Base-by-base conservation (phyloP, 2,888 invertebrate genomes). In the Erannis defoliaria region DNA sequence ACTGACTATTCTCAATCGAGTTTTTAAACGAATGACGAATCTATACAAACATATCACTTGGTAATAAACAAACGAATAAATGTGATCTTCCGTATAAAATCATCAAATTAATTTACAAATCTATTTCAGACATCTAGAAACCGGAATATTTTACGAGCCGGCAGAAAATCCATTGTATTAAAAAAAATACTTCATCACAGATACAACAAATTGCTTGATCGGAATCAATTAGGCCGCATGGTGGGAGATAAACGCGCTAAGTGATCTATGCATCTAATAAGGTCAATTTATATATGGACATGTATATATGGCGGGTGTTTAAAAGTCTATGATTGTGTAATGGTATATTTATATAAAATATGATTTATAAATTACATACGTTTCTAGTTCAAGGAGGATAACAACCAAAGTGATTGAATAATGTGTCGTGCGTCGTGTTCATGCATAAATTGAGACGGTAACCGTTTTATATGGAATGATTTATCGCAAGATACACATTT, bases 341-440 rank as follows among this genome's bases (percentile, higher is more conserved):
- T 74, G 71, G 76, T 74, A 42, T 16, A 8, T n/a, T 16, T 37
- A 37, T 8, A 18, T 40, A 12, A 40, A 1, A 2, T 12, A 19
- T 21, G n/a, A n/a, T n/a, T n/a, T n/a, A n/a, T n/a, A n/a, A n/a
- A n/a, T n/a, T n/a, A n/a, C n/a, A 75, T 66, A 55, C 59, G 68
- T 73, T 72, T 71, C 66, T 70, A 73, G 77, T 73, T 78, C 78
- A 80, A 80, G 76, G 78, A 68, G 67, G 71, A 72, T 76, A 71
- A 74, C 50, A 68, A n/a, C n/a, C n/a, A n/a, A 65, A 72, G 65
- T 72, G 62, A 65, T 40, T 14, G 42, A 53, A 54, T 46, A 57
- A 62, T 46, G 33, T 42, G 54, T 49, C 8, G 1, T n/a, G 43
- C 26, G 51, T 21, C 5, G 56, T 50, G 29, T 18, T 14, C 10